Base-by-base conservation (phyloP, 1,140 invertebrate genomes). In the Trialeurodes vaporariorum region DNA sequence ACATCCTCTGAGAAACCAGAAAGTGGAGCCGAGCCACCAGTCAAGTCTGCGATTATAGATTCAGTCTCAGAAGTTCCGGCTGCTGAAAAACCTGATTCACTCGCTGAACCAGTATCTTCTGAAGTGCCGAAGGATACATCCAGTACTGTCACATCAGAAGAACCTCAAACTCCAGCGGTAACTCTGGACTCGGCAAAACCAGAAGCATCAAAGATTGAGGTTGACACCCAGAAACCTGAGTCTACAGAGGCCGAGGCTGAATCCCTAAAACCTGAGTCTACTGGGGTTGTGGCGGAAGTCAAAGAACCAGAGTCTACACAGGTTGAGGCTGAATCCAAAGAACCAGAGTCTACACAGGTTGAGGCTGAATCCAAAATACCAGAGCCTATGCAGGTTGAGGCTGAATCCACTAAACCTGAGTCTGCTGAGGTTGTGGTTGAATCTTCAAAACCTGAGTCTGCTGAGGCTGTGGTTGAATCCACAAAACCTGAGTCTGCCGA, bases 1-100 rank as follows among this genome's bases (percentile, higher is more conserved):
- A 12, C 70, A 70, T 22, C 67, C 68, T 1, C 63, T 63, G n/a
- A 73, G 73, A 68, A 74, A 73, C 61, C 60, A 71, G 61, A 75
- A 75, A 70, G 25, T 70, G 25, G 71, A 74, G 67, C 64, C 63
- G n/a, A n/a, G n/a, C n/a, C n/a, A 26, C n/a, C 22, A 17, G 60
- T 68, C 23, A 27, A 27, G 9, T 65, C 67, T 25, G 61, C 2
- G 59, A 25, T 2, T 26, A 13, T 12, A 5, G n/a, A 59, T 59
- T 66, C 11, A 25, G 26, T n/a, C 49, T 13, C 12, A 23, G 64
- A 65, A 65, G 61, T 62, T 17, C 61, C 17, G 24, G 11, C 40
- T 2, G 64, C 5, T 40, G 64, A n/a, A n/a, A n/a, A n/a, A n/a
- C n/a, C n/a, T n/a, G n/a, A n/a, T n/a, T n/a, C n/a, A n/a, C n/a